These are phyloP conservation scores for Rhadinocentrus ornatus DNA, from an alignment of 2,797 vertebrate species.

Conservation along the genomic window DNA sequence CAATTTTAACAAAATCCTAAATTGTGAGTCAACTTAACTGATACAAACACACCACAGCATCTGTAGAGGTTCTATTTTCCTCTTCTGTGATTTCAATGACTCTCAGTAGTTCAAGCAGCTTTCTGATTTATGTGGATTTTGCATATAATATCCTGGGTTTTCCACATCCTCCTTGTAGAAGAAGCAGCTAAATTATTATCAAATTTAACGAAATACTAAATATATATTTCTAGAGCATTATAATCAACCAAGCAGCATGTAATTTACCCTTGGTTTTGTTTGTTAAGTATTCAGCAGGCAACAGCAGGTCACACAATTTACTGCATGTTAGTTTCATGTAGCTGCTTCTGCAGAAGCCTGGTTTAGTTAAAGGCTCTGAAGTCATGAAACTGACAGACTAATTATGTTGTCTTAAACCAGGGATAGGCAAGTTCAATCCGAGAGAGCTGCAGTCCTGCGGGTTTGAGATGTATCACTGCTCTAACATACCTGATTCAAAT, in stretches of 20 bases:
- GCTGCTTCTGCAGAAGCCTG: neutral
- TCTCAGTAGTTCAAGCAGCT: neutral
- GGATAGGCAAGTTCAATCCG: too few species aligned
- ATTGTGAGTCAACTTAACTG: neutral
- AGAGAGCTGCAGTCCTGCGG: too few species aligned
- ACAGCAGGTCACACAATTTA: neutral
- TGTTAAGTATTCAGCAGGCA: neutral
- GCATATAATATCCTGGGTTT: neutral
- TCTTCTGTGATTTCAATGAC: neutral
- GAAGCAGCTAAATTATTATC: neutral
- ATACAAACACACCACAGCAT: neutral
- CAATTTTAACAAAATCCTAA: neutral
- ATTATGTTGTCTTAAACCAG: too few species aligned
- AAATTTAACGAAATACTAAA: neutral
- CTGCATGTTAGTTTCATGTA: neutral
- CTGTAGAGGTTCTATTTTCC: neutral
- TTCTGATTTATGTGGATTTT: slow-evolving; percentile 7
- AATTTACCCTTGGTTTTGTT: neutral
- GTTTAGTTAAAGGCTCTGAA: neutral
- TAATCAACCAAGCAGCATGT: neutral
- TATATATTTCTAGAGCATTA: neutral
- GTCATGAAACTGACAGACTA: neutral
- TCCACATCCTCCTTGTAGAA: neutral
- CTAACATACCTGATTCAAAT: too few species aligned
- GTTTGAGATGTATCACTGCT: too few species aligned